phyloP scores from a whole-genome alignment of 2,113 vertebrate species.

The Gobio gobio region DNA sequence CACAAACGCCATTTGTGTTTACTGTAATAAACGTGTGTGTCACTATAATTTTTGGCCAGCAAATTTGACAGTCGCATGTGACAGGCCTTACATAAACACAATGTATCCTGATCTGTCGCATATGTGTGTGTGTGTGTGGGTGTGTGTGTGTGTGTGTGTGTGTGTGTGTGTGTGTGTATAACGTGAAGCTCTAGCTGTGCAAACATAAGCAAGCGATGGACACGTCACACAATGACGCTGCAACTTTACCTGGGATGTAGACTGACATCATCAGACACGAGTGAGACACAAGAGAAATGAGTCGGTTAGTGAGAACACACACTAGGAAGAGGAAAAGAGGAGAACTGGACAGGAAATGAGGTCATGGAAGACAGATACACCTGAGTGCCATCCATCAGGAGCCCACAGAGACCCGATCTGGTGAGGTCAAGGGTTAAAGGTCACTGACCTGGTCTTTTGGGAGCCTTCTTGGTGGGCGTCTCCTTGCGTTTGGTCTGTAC shows the following conservation, averaged over 20 bases:
- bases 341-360: conserved; percentile 9
- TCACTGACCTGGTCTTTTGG: conserved; percentile 91
- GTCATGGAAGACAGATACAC: conserved; percentile 5
- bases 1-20: neutral
- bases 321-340: conserved; percentile 40
- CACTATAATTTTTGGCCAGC: neutral
- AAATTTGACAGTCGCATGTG: neutral
- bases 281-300: conserved; percentile 70
- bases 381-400: conserved; percentile 26
- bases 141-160: no score
- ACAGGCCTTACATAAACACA: neutral
- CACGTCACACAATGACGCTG: conserved; percentile 59
- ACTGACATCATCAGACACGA: conserved; percentile 74
- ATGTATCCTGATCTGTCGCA: neutral
- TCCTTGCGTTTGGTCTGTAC: conserved; percentile 96
- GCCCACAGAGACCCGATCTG: neutral
- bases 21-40: neutral
- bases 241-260: conserved; percentile 84
- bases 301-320: conserved; percentile 64
- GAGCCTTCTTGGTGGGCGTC: conserved; percentile 93
- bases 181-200: conserved; percentile 11
- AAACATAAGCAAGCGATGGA: conserved; percentile 65
- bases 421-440: conserved; percentile 13
- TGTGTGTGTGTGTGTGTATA: neutral
- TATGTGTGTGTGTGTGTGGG: no score